These are phyloP conservation scores for Sarcophaga rosellei DNA, from an alignment of 2,888 invertebrate genomes.

Conservation along the genomic window DNA sequence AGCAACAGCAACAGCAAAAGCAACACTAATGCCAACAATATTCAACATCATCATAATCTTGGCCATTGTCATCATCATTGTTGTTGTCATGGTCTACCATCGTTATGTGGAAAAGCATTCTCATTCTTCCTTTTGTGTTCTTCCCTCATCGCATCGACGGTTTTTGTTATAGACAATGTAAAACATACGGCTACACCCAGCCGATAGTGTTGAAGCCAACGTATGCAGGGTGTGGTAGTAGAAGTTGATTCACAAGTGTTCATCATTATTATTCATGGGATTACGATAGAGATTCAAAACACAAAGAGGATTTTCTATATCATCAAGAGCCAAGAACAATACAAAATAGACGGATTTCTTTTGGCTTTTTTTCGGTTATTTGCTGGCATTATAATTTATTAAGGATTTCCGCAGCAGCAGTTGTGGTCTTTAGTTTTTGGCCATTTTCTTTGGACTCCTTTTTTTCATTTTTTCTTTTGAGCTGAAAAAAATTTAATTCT, in stretches of 20 bases:
- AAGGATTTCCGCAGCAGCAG: background rate
- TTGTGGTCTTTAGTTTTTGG: background rate
- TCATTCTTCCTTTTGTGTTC: background rate
- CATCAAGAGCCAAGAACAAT: background rate
- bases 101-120: background rate
- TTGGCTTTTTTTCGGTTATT: background rate
- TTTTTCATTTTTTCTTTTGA: background rate
- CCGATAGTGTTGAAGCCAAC: background rate
- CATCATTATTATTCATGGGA: slow-evolving; percentile 46
- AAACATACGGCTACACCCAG: background rate
- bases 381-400: background rate
- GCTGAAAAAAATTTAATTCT: too few relatives aligned
- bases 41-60: slow-evolving; percentile 1
- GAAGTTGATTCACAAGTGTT: background rate
- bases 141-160: background rate
- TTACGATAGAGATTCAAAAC: slow-evolving; percentile 43
- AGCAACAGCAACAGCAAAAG: too few relatives aligned
- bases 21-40: background rate
- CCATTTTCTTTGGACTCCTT: background rate
- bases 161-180: background rate
- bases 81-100: background rate
- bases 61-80: slow-evolving; percentile 10
- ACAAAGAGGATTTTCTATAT: background rate
- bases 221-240: background rate
- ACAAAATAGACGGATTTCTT: background rate